Conservation (phyloP, 2,113 vertebrate species). For the Ariopsis seemanni region DNA sequence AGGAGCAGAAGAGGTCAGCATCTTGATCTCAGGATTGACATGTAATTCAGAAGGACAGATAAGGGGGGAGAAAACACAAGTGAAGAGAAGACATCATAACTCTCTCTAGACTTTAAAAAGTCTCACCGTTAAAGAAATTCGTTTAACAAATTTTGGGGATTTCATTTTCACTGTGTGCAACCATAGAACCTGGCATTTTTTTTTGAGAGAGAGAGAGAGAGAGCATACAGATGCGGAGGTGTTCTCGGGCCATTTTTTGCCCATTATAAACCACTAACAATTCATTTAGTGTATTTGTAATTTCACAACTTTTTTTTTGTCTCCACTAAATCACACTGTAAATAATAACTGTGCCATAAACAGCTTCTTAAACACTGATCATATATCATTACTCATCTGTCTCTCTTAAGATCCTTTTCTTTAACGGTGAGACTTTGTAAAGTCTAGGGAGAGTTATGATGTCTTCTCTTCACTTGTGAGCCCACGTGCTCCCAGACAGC, state of each 20-base stretch:
- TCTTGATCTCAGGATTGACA: no score
- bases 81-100: conserved; percentile 25
- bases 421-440: conserved; percentile 25
- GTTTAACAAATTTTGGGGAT: no score
- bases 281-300: background rate
- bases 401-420: background rate
- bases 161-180: background rate
- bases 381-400: background rate
- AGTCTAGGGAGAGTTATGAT: conserved; percentile 15
- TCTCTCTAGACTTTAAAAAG: conserved; percentile 24
- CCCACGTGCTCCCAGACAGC: conserved; percentile 6
- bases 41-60: no score
- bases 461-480: conserved; percentile 25
- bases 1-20: no score
- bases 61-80: background rate
- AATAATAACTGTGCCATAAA: background rate
- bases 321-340: background rate
- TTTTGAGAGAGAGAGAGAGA: background rate
- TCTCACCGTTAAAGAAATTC: conserved; percentile 16
- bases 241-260: background rate
- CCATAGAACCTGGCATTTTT: background rate
- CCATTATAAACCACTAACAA: background rate
- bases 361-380: background rate
- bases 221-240: background rate
- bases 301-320: background rate